Conservation (phyloP, 2,113 vertebrate species). For the Helogale parvula region DNA sequence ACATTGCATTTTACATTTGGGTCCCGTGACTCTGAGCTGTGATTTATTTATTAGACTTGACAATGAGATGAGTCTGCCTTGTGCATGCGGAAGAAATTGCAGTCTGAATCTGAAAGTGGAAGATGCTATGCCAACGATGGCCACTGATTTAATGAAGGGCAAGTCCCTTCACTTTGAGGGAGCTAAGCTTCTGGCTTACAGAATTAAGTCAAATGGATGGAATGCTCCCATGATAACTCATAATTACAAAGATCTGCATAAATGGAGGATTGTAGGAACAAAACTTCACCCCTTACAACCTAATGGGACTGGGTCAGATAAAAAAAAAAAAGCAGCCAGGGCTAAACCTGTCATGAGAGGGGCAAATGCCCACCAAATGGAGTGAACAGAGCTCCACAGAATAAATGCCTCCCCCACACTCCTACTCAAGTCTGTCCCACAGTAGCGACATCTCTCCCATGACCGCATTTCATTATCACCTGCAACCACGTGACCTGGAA, state of each 20-base stretch:
- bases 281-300: neutral
- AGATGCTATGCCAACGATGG: neutral
- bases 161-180: neutral
- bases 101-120: neutral
- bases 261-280: neutral
- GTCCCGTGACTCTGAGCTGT: neutral
- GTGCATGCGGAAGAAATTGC: conserved; percentile 40
- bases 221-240: neutral
- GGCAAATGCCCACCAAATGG: neutral
- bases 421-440: neutral
- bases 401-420: neutral
- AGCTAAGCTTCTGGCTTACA: neutral
- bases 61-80: conserved; percentile 42
- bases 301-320: neutral
- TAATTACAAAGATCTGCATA: neutral
- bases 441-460: neutral
- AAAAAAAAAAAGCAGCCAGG: neutral
- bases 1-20: conserved; percentile 33
- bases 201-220: neutral
- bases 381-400: neutral
- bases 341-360: neutral
- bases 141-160: neutral
- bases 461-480: neutral
- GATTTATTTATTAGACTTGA: conserved; percentile 67
- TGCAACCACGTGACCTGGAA: neutral